A percentile compares a stretch with the other conserved stretches of the same genome.
Evolutionary conservation across 1,140 invertebrate species (phyloP).

Genomic region (Ceratina japonica): DNA sequence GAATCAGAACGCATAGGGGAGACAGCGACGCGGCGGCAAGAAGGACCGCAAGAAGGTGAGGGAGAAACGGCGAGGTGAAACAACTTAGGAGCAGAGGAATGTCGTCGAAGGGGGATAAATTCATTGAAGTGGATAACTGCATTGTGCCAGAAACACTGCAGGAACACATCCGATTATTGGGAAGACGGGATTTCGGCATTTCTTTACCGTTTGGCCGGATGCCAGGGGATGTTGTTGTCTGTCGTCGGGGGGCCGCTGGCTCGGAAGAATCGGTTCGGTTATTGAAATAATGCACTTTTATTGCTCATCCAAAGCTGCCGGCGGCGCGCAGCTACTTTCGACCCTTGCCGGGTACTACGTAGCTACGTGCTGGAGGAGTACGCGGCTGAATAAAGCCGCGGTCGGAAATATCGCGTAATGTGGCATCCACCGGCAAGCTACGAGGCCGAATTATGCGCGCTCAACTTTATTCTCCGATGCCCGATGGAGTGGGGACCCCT

Average conservation of each 20-base stretch:
- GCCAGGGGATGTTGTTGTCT: conserved; percentile 77
- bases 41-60: background rate
- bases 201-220: conserved; percentile 71
- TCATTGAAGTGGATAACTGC: conserved; percentile 76
- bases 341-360: conserved; percentile 13
- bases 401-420: background rate
- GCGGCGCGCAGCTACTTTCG: background rate
- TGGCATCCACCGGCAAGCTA: background rate
- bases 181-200: conserved; percentile 74
- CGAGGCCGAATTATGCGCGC: conserved; percentile 56
- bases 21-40: too few relatives aligned
- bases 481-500: background rate
- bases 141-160: conserved; percentile 75
- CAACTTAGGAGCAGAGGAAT: conserved; percentile 29
- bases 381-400: conserved; percentile 16
- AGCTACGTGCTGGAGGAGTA: conserved; percentile 10
- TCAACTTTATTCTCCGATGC: conserved; percentile 60
- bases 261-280: conserved; percentile 75
- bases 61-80: background rate
- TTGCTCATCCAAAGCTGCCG: conserved; percentile 60
- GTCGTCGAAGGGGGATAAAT: conserved; percentile 66
- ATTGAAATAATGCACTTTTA: conserved; percentile 78
- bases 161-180: conserved; percentile 78
- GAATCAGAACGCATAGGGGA: background rate
- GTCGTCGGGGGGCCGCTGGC: conserved; percentile 72